Percentiles rank a stretch among this genome's conserved stretches.
Conservation (phyloP, 2,797 vertebrate species). For the Pachyuromys duprasi region DNA sequence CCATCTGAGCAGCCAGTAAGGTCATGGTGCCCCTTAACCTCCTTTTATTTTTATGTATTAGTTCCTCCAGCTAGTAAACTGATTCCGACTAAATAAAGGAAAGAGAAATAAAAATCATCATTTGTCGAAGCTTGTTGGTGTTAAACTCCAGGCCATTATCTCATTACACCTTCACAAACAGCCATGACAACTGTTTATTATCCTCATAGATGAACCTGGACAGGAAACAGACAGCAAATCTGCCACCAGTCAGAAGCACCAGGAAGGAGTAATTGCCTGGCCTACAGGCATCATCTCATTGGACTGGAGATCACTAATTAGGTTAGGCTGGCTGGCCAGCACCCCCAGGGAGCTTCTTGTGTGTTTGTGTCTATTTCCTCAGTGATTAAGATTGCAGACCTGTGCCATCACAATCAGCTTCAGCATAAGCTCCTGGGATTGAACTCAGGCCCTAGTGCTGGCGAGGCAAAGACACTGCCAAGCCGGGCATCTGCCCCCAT, state of each 20-base stretch:
- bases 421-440: neutral
- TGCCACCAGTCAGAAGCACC: neutral
- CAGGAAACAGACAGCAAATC: neutral
- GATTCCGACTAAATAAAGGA: constrained; percentile 12
- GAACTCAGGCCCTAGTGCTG: neutral
- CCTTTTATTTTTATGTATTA: neutral
- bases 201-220: neutral
- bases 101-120: constrained; percentile 35
- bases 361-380: neutral
- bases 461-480: neutral
- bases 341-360: neutral
- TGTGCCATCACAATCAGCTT: neutral
- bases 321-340: neutral
- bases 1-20: neutral
- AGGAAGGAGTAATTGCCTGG: neutral
- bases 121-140: neutral
- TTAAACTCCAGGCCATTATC: neutral
- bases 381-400: neutral
- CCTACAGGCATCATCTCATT: neutral
- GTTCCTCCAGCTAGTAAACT: neutral
- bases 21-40: neutral
- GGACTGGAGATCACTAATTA: neutral
- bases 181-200: constrained; percentile 25
- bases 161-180: neutral
- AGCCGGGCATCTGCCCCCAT: neutral